These are phyloP conservation scores for Papilio polyxenes DNA, from an alignment of 1,140 invertebrate genomes.

Conservation along the genomic window DNA sequence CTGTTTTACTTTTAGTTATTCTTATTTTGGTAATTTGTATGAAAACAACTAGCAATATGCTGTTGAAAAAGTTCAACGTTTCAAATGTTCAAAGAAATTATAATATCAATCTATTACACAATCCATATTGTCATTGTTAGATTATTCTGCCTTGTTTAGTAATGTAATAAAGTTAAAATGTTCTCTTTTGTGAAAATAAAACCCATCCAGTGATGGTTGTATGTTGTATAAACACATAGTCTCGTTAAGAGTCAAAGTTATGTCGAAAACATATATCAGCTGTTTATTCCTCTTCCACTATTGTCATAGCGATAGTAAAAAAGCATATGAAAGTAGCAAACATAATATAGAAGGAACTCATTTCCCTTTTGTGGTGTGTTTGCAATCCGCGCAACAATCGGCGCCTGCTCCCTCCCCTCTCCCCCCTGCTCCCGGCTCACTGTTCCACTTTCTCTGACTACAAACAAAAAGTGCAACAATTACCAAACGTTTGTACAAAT, in stretches of 20 bases:
- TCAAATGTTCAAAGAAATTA: no score
- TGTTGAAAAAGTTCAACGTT: no score
- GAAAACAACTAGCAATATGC: no score
- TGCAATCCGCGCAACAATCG: conserved; percentile 31
- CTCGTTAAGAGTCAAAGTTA: neutral
- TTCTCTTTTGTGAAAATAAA: neutral
- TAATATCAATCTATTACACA: no score
- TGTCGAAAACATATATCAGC: neutral
- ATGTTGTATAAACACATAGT: no score
- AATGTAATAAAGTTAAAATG: no score
- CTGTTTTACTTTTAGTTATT: no score
- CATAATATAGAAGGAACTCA: conserved; percentile 19
- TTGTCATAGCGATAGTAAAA: neutral
- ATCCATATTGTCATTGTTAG: no score
- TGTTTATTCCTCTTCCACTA: neutral
- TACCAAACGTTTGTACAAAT: conserved; percentile 22
- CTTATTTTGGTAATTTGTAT: no score
- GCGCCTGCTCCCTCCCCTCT: neutral
- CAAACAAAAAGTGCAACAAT: conserved; percentile 27
- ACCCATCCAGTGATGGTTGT: neutral
- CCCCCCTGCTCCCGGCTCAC: neutral
- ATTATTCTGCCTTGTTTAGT: no score
- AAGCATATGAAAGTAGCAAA: conserved; percentile 2
- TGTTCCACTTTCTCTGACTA: conserved; percentile 13
- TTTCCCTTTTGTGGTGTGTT: conserved; percentile 25